Evolutionary conservation across 2,888 invertebrate genomes (phyloP).

Genomic region (Lottia gigantea): DNA sequence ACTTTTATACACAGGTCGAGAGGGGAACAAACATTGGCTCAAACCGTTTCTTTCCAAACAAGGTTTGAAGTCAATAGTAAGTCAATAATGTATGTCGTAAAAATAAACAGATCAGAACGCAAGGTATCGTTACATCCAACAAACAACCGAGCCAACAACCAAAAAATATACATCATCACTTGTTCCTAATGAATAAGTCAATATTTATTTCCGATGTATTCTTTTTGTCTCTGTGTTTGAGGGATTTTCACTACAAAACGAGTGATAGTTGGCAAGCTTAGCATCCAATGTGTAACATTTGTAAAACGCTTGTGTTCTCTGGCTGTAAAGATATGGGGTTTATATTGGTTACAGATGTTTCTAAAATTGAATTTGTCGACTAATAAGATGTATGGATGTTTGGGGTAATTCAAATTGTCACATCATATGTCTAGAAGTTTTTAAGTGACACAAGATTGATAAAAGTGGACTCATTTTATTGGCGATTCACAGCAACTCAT

Average conservation of each 20-base stretch:
- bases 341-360: too few relatives aligned
- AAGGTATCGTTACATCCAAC: conserved; percentile 6
- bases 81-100: conserved; percentile 4
- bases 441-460: too few relatives aligned
- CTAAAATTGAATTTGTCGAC: too few relatives aligned
- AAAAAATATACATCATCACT: neutral
- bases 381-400: too few relatives aligned
- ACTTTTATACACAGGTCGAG: neutral
- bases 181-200: neutral
- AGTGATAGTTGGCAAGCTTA: neutral
- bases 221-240: neutral
- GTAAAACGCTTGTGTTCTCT: too few relatives aligned
- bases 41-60: neutral
- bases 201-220: conserved; percentile 2
- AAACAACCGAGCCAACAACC: neutral
- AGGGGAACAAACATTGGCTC: neutral
- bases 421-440: too few relatives aligned
- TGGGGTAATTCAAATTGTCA: too few relatives aligned
- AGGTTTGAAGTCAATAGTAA: neutral
- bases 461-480: too few relatives aligned
- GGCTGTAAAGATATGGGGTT: too few relatives aligned
- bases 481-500: too few relatives aligned
- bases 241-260: neutral
- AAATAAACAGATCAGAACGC: neutral
- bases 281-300: too few relatives aligned